These are phyloP conservation scores for Pleuronectes platessa DNA, from an alignment of 2,113 vertebrate genomes.

Conservation along the genomic window DNA sequence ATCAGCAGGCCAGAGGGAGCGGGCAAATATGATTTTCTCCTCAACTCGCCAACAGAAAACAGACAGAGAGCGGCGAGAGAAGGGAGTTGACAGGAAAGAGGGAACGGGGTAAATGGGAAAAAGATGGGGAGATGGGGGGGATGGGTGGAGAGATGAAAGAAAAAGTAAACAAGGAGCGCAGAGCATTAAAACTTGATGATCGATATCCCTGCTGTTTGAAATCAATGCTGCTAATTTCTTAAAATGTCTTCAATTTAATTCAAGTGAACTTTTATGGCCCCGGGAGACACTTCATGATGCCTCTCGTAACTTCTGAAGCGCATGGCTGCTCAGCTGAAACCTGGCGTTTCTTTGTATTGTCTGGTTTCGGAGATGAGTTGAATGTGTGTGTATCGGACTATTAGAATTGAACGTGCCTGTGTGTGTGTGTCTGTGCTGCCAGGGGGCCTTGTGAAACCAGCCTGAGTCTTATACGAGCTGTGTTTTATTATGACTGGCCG, in stretches of 20 bases:
- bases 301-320: constrained; percentile 25
- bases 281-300: constrained; percentile 12
- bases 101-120: constrained; percentile 40
- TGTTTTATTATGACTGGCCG: constrained; percentile 76
- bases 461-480: constrained; percentile 62
- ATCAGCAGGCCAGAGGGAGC: constrained; percentile 71
- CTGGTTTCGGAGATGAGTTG: constrained; percentile 21
- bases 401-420: too few species aligned
- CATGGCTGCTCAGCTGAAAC: constrained; percentile 30
- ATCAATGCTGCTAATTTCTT: neutral
- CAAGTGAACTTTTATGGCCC: constrained; percentile 9
- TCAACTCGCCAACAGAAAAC: constrained; percentile 70
- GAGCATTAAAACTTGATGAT: constrained; percentile 27
- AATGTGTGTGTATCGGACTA: neutral
- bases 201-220: constrained; percentile 38
- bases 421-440: constrained; percentile 42
- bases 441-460: constrained; percentile 68
- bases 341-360: constrained; percentile 23
- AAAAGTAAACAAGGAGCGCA: constrained; percentile 20
- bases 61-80: constrained; percentile 41
- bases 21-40: constrained; percentile 74
- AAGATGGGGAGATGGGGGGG: constrained; percentile 50
- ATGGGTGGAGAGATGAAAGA: constrained; percentile 56
- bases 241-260: constrained; percentile 15
- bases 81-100: constrained; percentile 55